Base-by-base conservation (phyloP, 2,888 invertebrate species). In the Salpingus planirostris region DNA sequence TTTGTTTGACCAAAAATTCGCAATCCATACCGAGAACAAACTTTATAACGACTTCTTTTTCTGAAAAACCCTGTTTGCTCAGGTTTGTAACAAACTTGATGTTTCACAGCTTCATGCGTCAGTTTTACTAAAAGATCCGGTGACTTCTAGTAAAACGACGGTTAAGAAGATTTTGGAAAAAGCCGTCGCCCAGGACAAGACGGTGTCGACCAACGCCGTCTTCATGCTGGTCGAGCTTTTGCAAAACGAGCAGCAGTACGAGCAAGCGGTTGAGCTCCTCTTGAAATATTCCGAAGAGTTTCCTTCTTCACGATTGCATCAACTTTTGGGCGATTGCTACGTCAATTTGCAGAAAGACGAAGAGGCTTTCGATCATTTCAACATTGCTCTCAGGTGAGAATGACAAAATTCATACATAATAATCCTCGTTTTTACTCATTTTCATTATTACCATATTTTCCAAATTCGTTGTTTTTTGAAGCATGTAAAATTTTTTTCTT, bases 101-200 rank as follows among this genome's bases (percentile, higher is more conserved):
- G 36, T 47, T 40, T 68, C 69, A 18, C 55, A 85, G 84, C 66
- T 87, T 42, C 81, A 84, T 54, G 85, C 83, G 0, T 76, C 77
- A 31, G 81, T 83, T 0, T 60, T 86, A 28, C 70, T 80, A 46
- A 78, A 79, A 52, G 83, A 83, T 62, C 71, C 75, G 2, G 64
- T 71, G 13, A 67, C 68, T 14, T 62, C 69, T 21, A 58, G 64
- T 4, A 55, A 52, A 3, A 75, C 8, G 5, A 18, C 77, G 59
- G 81, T 83, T 0, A 78, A 79, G 51, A 73, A 74, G 29, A 71
- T 80, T 21, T 63, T 86, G 26, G 80, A 84, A 55, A 80, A 78
- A 53, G 84, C 86, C 0, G 64, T 87, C 26, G 70, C 73, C 36
- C 71, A 78, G 40, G 85, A 87, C 54, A 77, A 78, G 31, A 68